Evolutionary conservation across 2,888 invertebrate genomes (phyloP).

Genomic region (Merodon equestris): DNA sequence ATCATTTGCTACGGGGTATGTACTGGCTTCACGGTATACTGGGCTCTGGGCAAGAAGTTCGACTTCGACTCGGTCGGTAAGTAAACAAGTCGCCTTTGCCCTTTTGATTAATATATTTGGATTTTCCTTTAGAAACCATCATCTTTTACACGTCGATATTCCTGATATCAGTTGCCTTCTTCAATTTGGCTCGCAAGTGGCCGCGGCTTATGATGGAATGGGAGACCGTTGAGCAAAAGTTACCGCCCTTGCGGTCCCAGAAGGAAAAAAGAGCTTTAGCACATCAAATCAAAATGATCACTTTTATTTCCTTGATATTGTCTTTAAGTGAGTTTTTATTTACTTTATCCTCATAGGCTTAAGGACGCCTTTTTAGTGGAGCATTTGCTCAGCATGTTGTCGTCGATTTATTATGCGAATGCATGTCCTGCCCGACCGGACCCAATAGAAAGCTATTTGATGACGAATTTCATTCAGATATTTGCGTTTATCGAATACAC

Average conservation of each 20-base stretch:
- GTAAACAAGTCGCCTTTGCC: too few relatives aligned
- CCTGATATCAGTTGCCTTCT: too few relatives aligned
- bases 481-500: conserved; percentile 73
- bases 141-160: conserved; percentile 76
- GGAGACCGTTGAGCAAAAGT: conserved; percentile 73
- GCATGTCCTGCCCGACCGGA: conserved; percentile 72
- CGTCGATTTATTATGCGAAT: conserved; percentile 79
- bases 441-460: conserved; percentile 74
- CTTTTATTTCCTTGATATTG: too few relatives aligned
- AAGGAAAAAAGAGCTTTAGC: conserved; percentile 71
- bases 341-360: too few relatives aligned
- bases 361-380: conserved; percentile 77
- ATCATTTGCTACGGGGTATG: too few relatives aligned
- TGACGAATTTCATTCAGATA: conserved; percentile 71
- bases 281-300: conserved; percentile 73
- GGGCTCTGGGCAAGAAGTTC: too few relatives aligned
- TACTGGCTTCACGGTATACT: too few relatives aligned
- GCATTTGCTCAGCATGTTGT: conserved; percentile 82
- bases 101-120: too few relatives aligned
- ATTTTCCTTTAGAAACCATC: conserved; percentile 73
- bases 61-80: too few relatives aligned
- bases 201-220: too few relatives aligned
- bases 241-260: conserved; percentile 72
- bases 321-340: conserved; percentile 71
- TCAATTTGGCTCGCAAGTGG: too few relatives aligned